Evolutionary conservation across 2,888 invertebrate genomes (phyloP), one percentile per base, ranked within the genome.

Genomic region (Stenoptilia bipunctidactyla): DNA sequence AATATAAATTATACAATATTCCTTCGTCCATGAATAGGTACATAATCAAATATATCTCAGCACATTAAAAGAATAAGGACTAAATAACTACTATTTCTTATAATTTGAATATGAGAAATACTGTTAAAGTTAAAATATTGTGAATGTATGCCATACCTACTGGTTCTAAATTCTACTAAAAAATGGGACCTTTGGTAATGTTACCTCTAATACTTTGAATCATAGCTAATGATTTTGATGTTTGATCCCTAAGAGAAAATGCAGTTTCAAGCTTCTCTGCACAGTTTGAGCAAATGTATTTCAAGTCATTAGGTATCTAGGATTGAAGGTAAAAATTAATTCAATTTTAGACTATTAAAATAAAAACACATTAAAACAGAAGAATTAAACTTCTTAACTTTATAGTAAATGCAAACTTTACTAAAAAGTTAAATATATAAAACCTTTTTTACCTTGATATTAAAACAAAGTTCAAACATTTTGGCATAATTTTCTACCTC

Each of bases 381-480:
- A 20, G 4, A 38, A 14, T 13, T 4, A 12, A 20, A 13, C 2
- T 34, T 4, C 1, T 37, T 37, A 13, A 1, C 13, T 6, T 27
- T 13, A 13, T 13, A 36, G 20, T 12, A 39, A 39, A 20, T 34
- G 9, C n/a, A 8, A 1, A 20, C 6, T 25, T 4, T 30, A 40
- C 5, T 15, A 36, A 12, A 30, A 30, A n/a, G 4, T 4, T n/a
- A 3, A 30, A 30, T 30, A n/a, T 30, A 30, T 50, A 43, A 36
- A 43, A 13, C 10, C 30, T n/a, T 8, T 15, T 36, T 4, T 54
- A 80, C 80, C 76, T 74, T 73, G 41, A 80, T 57, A 51, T 70
- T 70, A 50, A 75, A 77, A 61, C 77, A 80, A 61, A 68, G 72
- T 70, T 79, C 69, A 68, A 80, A 70, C 66, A 77, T 67, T 62